Conservation (phyloP, 1,140 invertebrate species). For the Sitophilus oryzae region DNA sequence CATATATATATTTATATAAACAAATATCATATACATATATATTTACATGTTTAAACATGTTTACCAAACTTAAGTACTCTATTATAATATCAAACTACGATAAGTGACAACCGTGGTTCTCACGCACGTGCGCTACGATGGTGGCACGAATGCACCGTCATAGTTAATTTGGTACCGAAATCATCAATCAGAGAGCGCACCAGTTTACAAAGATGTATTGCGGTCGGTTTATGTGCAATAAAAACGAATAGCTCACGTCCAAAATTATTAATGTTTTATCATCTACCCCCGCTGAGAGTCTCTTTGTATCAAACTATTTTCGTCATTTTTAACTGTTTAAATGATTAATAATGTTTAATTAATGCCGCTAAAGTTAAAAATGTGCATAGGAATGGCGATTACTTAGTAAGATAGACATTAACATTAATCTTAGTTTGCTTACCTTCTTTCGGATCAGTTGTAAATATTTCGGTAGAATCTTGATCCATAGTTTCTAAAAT, state of each 20-base stretch:
- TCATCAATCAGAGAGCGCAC: conserved; percentile 18
- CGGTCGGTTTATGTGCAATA: conserved; percentile 8
- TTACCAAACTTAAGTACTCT: no score
- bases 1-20: no score
- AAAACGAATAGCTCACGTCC: conserved; percentile 18
- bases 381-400: not conserved
- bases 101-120: no score
- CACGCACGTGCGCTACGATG: not conserved
- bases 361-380: not conserved
- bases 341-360: not conserved
- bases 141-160: not conserved
- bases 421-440: conserved; percentile 12
- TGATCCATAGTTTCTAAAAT: conserved; percentile 61
- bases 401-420: no score
- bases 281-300: conserved; percentile 18
- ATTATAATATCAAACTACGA: no score
- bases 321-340: conserved; percentile 16
- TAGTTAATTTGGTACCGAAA: conserved; percentile 19
- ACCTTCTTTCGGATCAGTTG: conserved; percentile 35
- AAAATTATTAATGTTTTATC: conserved; percentile 21
- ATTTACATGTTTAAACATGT: no score
- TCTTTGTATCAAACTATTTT: conserved; percentile 11
- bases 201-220: conserved; percentile 13
- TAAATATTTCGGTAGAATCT: conserved; percentile 20
- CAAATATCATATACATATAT: no score